A percentile compares a stretch with the other conserved stretches of the same genome.
These are phyloP conservation scores for Pongo pygmaeus DNA, from an alignment of 2,113 vertebrate genomes.

Conservation along the genomic window DNA sequence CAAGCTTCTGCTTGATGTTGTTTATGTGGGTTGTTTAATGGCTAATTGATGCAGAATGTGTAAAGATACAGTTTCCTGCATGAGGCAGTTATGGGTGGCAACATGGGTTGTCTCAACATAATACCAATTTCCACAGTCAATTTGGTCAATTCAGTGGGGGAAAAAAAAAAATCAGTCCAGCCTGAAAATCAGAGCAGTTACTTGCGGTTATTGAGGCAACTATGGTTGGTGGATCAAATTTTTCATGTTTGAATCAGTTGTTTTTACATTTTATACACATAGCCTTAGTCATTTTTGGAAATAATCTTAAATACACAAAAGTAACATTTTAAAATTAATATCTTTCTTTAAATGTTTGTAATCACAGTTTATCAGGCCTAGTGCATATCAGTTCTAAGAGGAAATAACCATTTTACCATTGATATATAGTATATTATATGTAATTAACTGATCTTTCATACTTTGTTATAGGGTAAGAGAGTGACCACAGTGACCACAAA, in stretches of 20 bases:
- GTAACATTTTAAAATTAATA: slow-evolving; percentile 24
- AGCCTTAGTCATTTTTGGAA: slow-evolving; percentile 1
- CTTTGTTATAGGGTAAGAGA: slow-evolving; percentile 72
- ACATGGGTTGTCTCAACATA: slow-evolving; percentile 64
- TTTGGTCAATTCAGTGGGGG: slow-evolving; percentile 72
- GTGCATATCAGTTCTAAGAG: not conserved
- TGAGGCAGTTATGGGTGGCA: slow-evolving; percentile 57
- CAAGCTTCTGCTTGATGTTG: not conserved
- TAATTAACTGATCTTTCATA: slow-evolving; percentile 66
- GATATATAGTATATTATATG: fast-evolving
- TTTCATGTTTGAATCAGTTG: slow-evolving; percentile 46
- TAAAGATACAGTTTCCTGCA: slow-evolving; percentile 60
- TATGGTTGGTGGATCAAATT: not conserved
- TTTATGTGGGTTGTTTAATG: slow-evolving; percentile 47
- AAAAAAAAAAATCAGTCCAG: slow-evolving; percentile 1
- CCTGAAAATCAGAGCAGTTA: slow-evolving; percentile 60
- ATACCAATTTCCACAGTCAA: slow-evolving; percentile 78
- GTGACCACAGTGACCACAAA: slow-evolving; percentile 53
- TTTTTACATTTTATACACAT: not conserved
- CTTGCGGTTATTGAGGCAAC: slow-evolving; percentile 11
- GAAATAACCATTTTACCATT: not conserved
- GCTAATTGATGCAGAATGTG: slow-evolving; percentile 55
- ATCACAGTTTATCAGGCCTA: not conserved
- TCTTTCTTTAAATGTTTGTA: slow-evolving; percentile 12
- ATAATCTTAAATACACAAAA: slow-evolving; percentile 32